Conservation (phyloP, 1,140 invertebrate genomes). For the Aphaenogaster floridana region DNA sequence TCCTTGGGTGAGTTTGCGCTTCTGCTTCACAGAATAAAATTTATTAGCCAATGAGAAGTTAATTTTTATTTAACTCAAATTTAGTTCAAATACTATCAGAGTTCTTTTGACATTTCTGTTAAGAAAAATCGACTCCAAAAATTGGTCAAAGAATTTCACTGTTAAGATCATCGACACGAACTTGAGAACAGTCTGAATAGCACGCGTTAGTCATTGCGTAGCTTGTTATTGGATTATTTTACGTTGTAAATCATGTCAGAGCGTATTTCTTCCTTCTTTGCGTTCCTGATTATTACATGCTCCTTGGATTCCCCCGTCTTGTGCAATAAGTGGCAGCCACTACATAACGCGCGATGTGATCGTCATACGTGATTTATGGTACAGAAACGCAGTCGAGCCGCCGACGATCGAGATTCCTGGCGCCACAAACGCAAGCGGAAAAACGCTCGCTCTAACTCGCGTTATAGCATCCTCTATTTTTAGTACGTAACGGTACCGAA, state of each 20-base stretch:
- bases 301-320: background rate
- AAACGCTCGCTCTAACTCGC: constrained; percentile 2
- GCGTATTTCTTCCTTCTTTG: background rate
- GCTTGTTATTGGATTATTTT: background rate
- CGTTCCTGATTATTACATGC: background rate
- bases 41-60: background rate
- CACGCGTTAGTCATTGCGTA: background rate
- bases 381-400: background rate
- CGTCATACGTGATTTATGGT: background rate
- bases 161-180: background rate
- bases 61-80: background rate
- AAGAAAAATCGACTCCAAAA: background rate
- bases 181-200: background rate
- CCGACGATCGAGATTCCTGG: constrained; percentile 24
- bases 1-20: background rate
- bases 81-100: background rate
- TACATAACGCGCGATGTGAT: background rate
- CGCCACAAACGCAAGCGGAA: background rate
- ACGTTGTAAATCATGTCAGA: background rate
- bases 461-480: constrained; percentile 55
- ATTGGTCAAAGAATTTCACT: background rate
- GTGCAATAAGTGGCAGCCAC: background rate
- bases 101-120: background rate
- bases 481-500: constrained; percentile 60
- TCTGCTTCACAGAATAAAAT: background rate